Base-by-base conservation (phyloP, 1,140 invertebrate genomes). In the Cyclina sinensis region DNA sequence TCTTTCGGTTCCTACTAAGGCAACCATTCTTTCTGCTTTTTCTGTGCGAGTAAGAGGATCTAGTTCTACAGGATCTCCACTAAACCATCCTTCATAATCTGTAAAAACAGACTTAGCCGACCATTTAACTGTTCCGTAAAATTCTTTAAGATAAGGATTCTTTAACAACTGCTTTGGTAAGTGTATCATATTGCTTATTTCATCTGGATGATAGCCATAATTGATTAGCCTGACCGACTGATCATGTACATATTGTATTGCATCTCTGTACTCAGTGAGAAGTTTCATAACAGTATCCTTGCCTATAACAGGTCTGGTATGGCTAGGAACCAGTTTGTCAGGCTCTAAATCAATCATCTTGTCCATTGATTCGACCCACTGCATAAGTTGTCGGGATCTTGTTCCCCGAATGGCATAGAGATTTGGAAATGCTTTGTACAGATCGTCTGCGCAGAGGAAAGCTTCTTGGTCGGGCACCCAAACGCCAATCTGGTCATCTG, bases 381-480 rank as follows among this genome's bases (percentile, higher is more conserved):
- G 80, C 43, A 91, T 83, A 11, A 93, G 68, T 57, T 92, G 89
- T 24, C 94, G 70, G 11, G 91, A 65, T 30, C 83, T 86, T 1
- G 93, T 94, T 51, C 94, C 94, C 9, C 94, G 89, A 84, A 94
- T 94, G 32, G 94, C 92, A 82, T 94, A 94, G 2, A 94, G 84
- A 80, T 94, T 94, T 30, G 94, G 94, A 88, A 94, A 94, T 0
- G 93, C 90, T 80, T 85, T 87, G 84, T 94, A 94, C 9, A 94
- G 32, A 73, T 94, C 92, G 59, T 94, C 93, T 2, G 92, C 94
- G 70, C 90, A 91, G 2, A 94, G 81, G 9, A 94, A 89, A 4
- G 89, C 86, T 78, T 83, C 81, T 54, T 91, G 79, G 11, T 91
- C 88, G 5, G 91, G 90, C 24, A 93, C 35, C 93, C 93, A 94